These are phyloP conservation scores for Coracias cyanogaster DNA, from an alignment of 2,797 vertebrate genomes.

Conservation along the genomic window DNA sequence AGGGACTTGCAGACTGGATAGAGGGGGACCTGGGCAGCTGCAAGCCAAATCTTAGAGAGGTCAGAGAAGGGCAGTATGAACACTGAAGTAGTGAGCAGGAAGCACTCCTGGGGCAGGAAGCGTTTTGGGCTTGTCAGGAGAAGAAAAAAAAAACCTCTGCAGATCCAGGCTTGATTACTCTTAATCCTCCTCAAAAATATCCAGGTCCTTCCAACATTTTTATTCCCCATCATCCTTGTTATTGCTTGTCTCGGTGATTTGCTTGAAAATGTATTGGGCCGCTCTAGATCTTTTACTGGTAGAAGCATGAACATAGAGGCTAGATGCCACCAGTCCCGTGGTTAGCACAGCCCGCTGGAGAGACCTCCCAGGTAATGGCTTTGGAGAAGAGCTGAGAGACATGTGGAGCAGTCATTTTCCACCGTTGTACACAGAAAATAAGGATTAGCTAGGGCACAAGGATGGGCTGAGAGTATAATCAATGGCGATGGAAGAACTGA, in stretches of 20 bases:
- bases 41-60: not conserved
- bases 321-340: not conserved
- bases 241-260: slow-evolving; percentile 9
- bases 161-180: slow-evolving; percentile 19
- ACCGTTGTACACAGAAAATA: not conserved
- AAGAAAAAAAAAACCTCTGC: not conserved
- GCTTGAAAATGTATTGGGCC: not conserved
- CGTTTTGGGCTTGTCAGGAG: not conserved
- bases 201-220: not conserved
- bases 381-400: slow-evolving; percentile 11
- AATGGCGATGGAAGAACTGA: not conserved
- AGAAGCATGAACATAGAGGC: not conserved
- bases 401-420: not conserved
- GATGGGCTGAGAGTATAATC: not conserved
- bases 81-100: not conserved
- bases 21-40: not conserved
- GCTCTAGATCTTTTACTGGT: not conserved
- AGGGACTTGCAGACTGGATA: not conserved
- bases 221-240: not conserved
- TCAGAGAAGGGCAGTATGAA: not conserved
- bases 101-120: not conserved
- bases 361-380: not conserved
- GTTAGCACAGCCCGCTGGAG: not conserved
- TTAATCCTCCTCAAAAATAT: slow-evolving; percentile 20
- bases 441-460: not conserved